phyloP scores from a whole-genome alignment of 2,113 vertebrate species.

The Cichladusa arquata region DNA sequence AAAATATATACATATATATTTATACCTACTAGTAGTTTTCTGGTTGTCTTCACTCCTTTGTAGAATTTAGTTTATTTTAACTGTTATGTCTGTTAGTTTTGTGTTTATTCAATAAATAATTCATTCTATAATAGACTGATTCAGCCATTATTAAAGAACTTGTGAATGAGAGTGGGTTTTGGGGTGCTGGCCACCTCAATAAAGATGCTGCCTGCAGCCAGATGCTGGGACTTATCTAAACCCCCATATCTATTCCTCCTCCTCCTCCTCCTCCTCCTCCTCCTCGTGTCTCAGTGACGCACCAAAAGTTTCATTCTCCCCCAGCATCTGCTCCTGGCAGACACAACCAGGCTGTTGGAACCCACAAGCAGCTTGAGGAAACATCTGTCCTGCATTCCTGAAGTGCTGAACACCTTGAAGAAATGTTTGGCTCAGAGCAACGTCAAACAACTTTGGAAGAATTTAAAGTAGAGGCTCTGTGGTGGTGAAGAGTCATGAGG shows the following conservation, averaged over 20 bases:
- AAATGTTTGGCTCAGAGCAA: background rate
- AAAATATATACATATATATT: no score
- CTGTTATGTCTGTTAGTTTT: background rate
- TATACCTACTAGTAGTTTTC: background rate
- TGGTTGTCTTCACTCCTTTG: background rate
- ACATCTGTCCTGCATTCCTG: background rate
- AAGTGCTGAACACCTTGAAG: slow-evolving; percentile 1
- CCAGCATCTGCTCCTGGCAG: background rate
- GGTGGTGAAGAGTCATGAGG: background rate
- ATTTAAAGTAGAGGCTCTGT: background rate
- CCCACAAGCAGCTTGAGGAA: background rate
- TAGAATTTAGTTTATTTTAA: background rate
- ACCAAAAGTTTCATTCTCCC: background rate
- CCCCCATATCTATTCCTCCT: background rate
- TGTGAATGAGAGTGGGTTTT: background rate
- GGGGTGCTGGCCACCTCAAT: background rate
- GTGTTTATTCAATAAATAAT: background rate
- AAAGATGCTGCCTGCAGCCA: no score
- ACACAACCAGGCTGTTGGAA: background rate
- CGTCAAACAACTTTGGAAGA: fast-evolving
- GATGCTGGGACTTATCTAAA: background rate
- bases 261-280: background rate
- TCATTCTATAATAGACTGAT: background rate
- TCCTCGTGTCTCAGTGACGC: background rate
- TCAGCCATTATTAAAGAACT: background rate